These are phyloP conservation scores for Plebejus melissa DNA, from an alignment of 2,888 invertebrate species.

Conservation along the genomic window DNA sequence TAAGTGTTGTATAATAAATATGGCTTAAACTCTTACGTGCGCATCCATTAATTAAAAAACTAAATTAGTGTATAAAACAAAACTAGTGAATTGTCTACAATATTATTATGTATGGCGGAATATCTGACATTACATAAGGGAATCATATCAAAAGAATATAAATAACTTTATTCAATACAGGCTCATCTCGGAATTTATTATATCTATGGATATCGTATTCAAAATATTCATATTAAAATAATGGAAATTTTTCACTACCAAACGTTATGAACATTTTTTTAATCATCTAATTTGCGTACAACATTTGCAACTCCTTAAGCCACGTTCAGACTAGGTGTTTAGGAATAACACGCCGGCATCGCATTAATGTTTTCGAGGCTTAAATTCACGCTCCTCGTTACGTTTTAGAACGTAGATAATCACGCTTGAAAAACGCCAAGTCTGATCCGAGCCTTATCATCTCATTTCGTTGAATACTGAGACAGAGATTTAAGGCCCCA, in stretches of 20 bases:
- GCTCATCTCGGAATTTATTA: constrained; percentile 23
- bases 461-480: constrained; percentile 19
- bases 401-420: constrained; percentile 2
- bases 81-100: constrained; percentile 16
- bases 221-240: constrained; percentile 24
- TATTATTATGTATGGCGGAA: constrained; percentile 31
- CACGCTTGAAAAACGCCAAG: constrained; percentile 17
- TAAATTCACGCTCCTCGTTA: background rate
- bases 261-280: background rate
- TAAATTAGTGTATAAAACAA: constrained; percentile 20
- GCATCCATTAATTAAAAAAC: constrained; percentile 12
- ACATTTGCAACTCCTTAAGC: background rate
- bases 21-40: constrained; percentile 3
- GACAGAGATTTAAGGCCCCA: constrained; percentile 18
- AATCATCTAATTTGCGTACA: background rate
- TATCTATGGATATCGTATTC: constrained; percentile 17
- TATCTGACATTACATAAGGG: constrained; percentile 52
- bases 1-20: constrained; percentile 24
- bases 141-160: constrained; percentile 53
- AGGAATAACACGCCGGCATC: background rate
- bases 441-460: constrained; percentile 17
- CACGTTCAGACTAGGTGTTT: background rate
- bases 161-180: constrained; percentile 32
- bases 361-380: background rate
- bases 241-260: background rate